Conservation (phyloP, 2,797 vertebrate genomes). For the Bradypus variegatus region DNA sequence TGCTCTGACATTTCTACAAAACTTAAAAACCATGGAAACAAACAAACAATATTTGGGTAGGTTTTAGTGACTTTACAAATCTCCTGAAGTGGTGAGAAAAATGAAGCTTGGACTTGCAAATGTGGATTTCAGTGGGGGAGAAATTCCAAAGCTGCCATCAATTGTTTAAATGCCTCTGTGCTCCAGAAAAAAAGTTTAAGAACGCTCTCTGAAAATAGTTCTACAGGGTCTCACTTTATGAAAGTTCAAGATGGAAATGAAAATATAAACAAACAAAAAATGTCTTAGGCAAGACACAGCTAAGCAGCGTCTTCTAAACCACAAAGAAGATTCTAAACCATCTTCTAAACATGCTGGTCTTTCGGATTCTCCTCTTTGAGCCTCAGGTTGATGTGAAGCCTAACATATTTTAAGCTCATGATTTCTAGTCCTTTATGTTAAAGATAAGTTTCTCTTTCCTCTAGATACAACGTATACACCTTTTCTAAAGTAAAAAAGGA, state of each 20-base stretch:
- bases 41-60: neutral
- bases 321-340: neutral
- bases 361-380: neutral
- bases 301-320: neutral
- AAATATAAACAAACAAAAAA: constrained; percentile 10
- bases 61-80: constrained; percentile 11
- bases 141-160: neutral
- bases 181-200: neutral
- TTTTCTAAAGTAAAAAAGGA: neutral
- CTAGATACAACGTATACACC: neutral
- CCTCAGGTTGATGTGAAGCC: neutral
- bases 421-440: neutral
- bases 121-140: neutral
- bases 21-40: neutral
- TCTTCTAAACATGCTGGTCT: neutral
- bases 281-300: neutral
- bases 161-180: neutral
- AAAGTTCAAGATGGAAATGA: constrained; percentile 17
- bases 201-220: neutral
- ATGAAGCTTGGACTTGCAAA: neutral
- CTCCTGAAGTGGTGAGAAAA: neutral
- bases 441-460: constrained; percentile 19
- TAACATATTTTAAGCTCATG: neutral
- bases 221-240: neutral
- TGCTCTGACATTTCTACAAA: neutral